Percentiles rank a stretch among this genome's conserved stretches.
Conservation (phyloP, 2,113 vertebrate species). For the Bubalus kerabau region DNA sequence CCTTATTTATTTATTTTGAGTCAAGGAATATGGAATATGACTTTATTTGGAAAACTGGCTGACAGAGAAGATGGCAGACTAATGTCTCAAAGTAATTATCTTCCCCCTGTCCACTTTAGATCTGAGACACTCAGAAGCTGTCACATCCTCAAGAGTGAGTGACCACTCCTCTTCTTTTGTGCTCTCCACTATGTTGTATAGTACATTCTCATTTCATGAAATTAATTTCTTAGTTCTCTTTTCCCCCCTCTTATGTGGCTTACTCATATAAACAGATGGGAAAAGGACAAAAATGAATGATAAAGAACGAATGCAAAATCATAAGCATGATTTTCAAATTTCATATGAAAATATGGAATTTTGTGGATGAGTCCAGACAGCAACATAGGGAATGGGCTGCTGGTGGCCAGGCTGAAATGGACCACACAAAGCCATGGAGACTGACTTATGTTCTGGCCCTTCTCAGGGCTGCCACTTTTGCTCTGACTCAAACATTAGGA, state of each 20-base stretch:
- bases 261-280: not conserved
- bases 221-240: not conserved
- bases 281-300: not conserved
- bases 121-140: not conserved
- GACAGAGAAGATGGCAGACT: not conserved
- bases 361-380: not conserved
- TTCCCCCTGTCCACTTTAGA: not conserved
- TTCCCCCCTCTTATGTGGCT: not conserved
- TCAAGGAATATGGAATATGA: not conserved
- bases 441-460: not conserved
- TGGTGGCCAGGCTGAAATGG: rapidly evolving
- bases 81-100: not conserved
- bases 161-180: not conserved
- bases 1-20: not conserved
- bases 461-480: not conserved
- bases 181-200: too few relatives aligned
- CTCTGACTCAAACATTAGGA: not conserved
- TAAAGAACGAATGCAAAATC: not conserved
- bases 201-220: not conserved
- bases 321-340: not conserved
- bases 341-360: not conserved
- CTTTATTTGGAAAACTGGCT: not conserved
- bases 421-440: not conserved
- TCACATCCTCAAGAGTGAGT: not conserved
- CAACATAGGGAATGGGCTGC: not conserved